A percentile compares a stretch with the other conserved stretches of the same genome.
Evolutionary conservation across 1,140 invertebrate genomes (phyloP).

Genomic region (Oreohelix idahoensis): DNA sequence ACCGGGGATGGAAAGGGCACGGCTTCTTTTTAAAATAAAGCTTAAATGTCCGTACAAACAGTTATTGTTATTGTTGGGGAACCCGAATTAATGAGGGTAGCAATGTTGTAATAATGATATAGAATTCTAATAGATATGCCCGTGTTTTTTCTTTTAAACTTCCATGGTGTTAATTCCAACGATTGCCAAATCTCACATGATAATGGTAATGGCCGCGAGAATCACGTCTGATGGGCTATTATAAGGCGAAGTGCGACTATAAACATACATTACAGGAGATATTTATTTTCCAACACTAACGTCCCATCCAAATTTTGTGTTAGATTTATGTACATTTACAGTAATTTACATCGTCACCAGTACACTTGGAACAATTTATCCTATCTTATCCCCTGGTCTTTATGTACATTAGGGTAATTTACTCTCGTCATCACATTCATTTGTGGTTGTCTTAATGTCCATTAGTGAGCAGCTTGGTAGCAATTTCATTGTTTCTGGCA

Average conservation of each 20-base stretch:
- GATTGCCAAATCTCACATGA: background rate
- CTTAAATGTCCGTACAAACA: background rate
- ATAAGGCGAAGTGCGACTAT: conserved; percentile 1
- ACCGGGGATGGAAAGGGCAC: too few relatives aligned
- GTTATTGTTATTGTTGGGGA: conserved; percentile 10
- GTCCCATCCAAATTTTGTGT: background rate
- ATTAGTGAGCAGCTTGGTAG: background rate
- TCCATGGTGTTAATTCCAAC: too few relatives aligned
- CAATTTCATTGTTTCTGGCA: conserved; percentile 3
- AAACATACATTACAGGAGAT: background rate
- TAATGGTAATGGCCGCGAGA: background rate
- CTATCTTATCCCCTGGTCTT: background rate
- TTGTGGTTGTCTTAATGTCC: conserved; percentile 1
- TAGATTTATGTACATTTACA: conserved; percentile 6
- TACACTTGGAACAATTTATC: background rate
- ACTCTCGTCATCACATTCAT: background rate
- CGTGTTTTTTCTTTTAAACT: background rate
- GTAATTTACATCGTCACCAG: background rate
- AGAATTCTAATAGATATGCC: background rate
- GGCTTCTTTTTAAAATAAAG: too few relatives aligned
- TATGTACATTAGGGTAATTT: conserved; percentile 9
- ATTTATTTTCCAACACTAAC: background rate
- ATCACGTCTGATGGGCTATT: conserved; percentile 5
- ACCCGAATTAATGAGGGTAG: background rate
- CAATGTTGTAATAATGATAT: conserved; percentile 2